Conservation (phyloP, 2,797 vertebrate species). For the Mus spretus region DNA sequence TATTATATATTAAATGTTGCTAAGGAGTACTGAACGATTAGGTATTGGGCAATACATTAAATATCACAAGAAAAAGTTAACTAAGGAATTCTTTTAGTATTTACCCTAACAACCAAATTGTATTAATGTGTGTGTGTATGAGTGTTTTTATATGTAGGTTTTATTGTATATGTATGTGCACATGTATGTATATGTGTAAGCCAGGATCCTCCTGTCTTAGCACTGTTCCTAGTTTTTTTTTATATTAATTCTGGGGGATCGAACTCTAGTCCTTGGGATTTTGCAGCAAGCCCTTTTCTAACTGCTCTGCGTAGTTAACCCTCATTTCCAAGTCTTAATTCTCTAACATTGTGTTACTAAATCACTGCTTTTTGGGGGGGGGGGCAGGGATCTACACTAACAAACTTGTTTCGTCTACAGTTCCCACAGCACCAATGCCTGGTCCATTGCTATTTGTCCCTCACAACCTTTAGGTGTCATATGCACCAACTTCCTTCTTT, state of each 20-base stretch:
- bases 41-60: not conserved
- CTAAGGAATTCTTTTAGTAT: not conserved
- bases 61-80: not conserved
- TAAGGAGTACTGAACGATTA: not conserved
- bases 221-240: not conserved
- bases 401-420: not conserved
- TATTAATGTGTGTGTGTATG: not conserved
- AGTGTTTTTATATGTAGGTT: not conserved
- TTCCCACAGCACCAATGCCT: not conserved
- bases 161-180: not conserved
- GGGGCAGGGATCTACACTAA: too few relatives aligned
- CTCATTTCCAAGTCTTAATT: not conserved
- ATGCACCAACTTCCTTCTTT: not conserved
- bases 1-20: not conserved
- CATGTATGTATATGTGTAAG: not conserved
- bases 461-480: rapidly evolving
- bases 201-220: not conserved
- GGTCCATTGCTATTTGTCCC: rapidly evolving
- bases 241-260: not conserved
- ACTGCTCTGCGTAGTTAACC: too few relatives aligned
- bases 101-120: not conserved
- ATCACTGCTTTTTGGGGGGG: not conserved
- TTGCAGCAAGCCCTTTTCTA: not conserved
- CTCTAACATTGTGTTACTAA: not conserved
- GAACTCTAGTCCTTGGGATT: not conserved